Base-by-base conservation (phyloP, 2,113 vertebrate species). In the Protomyctophum bolini region DNA sequence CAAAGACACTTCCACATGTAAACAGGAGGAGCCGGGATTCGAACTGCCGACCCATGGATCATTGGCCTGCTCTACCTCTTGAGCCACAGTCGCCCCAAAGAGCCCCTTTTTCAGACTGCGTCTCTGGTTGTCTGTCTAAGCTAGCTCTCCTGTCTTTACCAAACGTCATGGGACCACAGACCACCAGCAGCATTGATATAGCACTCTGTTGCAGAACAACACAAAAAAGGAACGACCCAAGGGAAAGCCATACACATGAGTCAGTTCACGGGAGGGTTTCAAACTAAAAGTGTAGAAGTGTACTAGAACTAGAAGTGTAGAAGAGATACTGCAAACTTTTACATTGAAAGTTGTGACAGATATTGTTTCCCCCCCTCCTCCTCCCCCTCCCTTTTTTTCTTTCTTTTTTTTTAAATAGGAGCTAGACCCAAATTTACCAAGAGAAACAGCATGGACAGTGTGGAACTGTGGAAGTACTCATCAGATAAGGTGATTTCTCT, bases 391-490 rank as follows among this genome's bases (percentile, higher is more conserved):
- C 21, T 21, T 3, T 49, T 11, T 14, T 48, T 58, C 21, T 2
- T 21, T 3, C 41, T 11, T 14, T 48, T 58, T 45, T 71, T 21
- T 21, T 21, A 21, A 21, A 65, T 85, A 99, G 97, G 98, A 64
- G 98, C 97, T 72, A 92, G 96, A 77, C 97, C 98, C 70, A 99
- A 98, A 86, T 93, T 94, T 84, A 92, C 86, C 8, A 95, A 96
- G 75, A 93, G 93, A 77, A 94, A 92, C 92, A 96, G 95, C 68
- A 93, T 95, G 76, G 96, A 97, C 87, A 95, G 94, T 80, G 93
- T 98, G 28, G 96, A 97, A 15, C 84, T 97, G 57, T 94, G 97
- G 91, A 94, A 95, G 60, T 95, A 94, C 68, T 92, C 94, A 7
- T 91, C 93, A 63, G 95, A 96, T 61, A 97, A 95, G 96, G 98